phyloP scores from a whole-genome alignment of 2,113 vertebrate genomes.

The Equus przewalskii region DNA sequence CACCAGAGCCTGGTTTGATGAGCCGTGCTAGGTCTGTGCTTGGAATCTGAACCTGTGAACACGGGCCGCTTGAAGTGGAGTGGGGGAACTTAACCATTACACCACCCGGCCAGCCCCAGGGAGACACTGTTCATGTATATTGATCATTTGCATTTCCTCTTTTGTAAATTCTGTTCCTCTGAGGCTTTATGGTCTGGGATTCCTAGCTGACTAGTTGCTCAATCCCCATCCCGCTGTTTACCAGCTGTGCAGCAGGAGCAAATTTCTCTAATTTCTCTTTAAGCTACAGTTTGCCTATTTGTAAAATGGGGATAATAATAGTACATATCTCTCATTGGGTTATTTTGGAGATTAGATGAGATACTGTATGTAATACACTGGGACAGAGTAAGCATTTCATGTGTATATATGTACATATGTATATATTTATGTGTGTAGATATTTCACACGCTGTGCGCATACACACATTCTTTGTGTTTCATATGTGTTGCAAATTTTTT shows the following conservation, averaged over 20 bases:
- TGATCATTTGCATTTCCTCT: neutral
- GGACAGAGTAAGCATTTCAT: neutral
- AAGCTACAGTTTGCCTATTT: neutral
- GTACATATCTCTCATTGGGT: neutral
- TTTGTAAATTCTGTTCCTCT: neutral
- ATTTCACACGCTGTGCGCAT: neutral
- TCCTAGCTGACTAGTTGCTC: neutral
- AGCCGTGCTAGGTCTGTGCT: no score
- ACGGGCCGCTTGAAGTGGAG: no score
- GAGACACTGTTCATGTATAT: neutral
- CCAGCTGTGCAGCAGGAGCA: neutral
- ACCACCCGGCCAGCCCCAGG: no score
- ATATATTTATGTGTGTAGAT: neutral
- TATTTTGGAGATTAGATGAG: neutral
- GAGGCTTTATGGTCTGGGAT: neutral
- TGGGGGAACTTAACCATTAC: no score
- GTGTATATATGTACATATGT: no score
- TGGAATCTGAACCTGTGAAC: no score
- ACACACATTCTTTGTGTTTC: neutral
- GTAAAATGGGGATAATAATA: neutral
- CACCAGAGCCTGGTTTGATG: no score
- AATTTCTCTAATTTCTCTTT: neutral
- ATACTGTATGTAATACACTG: neutral
- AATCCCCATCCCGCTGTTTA: neutral
- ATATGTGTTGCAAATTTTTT: neutral